Percentiles rank a stretch among this genome's conserved stretches.
Evolutionary conservation across 2,113 vertebrate species (phyloP).

Genomic region (Xenopus borealis): DNA sequence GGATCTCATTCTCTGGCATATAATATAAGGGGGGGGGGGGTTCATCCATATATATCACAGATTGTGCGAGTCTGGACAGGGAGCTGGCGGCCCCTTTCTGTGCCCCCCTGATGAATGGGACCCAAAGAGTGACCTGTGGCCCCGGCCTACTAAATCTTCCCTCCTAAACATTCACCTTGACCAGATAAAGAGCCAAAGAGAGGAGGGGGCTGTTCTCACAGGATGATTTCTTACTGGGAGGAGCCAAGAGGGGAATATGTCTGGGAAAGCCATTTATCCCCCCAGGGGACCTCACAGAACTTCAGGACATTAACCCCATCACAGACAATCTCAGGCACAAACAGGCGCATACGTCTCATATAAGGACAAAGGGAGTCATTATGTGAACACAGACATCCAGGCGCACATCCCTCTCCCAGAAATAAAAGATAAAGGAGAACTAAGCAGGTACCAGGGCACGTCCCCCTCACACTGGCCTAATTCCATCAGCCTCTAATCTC

Average conservation of each 20-base stretch:
- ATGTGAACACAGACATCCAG: too few relatives aligned
- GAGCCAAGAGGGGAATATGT: slow-evolving; percentile 35
- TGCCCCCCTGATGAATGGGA: slow-evolving; percentile 41
- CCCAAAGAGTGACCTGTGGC: slow-evolving; percentile 43
- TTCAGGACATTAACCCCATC: slow-evolving; percentile 39
- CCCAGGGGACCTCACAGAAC: slow-evolving; percentile 38
- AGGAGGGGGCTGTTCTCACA: slow-evolving; percentile 13
- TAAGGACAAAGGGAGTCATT: neutral
- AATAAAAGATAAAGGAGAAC: too few relatives aligned
- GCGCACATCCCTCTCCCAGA: too few relatives aligned
- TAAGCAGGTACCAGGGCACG: too few relatives aligned
- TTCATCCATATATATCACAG: neutral
- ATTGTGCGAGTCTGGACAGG: slow-evolving; percentile 16
- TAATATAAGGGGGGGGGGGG: neutral
- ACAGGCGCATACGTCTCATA: neutral
- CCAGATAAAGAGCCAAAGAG: slow-evolving; percentile 33
- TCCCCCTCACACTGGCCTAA: neutral
- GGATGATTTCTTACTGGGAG: slow-evolving; percentile 43
- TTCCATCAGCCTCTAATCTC: neutral
- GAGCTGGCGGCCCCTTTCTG: slow-evolving; percentile 22
- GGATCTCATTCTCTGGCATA: too few relatives aligned
- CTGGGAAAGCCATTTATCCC: slow-evolving; percentile 41
- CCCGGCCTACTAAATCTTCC: slow-evolving; percentile 36
- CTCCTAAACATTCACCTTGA: slow-evolving; percentile 44
- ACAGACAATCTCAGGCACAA: slow-evolving; percentile 13